Evolutionary conservation across 2,888 invertebrate species (phyloP).

Genomic region (Odontothrips loti): DNA sequence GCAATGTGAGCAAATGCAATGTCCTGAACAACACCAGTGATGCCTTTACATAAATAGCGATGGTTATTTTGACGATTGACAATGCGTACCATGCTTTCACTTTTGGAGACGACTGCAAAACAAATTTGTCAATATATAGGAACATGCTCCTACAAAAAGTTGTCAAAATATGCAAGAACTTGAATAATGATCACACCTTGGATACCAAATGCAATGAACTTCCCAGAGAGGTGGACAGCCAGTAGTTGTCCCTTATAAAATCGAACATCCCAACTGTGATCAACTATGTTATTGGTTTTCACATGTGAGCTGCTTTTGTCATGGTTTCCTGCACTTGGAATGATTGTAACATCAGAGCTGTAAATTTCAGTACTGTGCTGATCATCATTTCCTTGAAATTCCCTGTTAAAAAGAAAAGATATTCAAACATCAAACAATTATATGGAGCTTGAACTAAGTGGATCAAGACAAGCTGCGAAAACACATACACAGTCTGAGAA

Average conservation of each 20-base stretch:
- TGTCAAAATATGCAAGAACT: constrained; percentile 22
- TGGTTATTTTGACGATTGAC: constrained; percentile 71
- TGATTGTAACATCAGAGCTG: constrained; percentile 62
- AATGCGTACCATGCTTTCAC: constrained; percentile 75
- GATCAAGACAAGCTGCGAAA: not conserved
- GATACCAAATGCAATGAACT: constrained; percentile 84
- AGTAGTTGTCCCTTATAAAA: constrained; percentile 83
- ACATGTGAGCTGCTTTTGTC: constrained; percentile 84
- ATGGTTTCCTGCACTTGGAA: constrained; percentile 67
- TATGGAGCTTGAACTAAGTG: not conserved
- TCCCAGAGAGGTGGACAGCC: constrained; percentile 79
- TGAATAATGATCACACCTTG: constrained; percentile 60
- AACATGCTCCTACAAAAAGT: not conserved
- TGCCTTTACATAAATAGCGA: constrained; percentile 78
- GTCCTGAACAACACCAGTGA: constrained; percentile 85
- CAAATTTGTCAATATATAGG: not conserved
- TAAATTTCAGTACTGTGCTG: constrained; percentile 55
- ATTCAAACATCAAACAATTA: not conserved
- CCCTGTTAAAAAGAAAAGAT: constrained; percentile 46
- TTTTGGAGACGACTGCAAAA: constrained; percentile 39
- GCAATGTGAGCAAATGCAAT: constrained; percentile 82
- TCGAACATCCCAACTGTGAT: constrained; percentile 88
- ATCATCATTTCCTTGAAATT: constrained; percentile 58
- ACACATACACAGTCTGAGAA: not conserved
- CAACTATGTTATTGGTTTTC: constrained; percentile 82